Evolutionary conservation across 2,113 vertebrate genomes (phyloP).

Genomic region (Anseranas semipalmata): DNA sequence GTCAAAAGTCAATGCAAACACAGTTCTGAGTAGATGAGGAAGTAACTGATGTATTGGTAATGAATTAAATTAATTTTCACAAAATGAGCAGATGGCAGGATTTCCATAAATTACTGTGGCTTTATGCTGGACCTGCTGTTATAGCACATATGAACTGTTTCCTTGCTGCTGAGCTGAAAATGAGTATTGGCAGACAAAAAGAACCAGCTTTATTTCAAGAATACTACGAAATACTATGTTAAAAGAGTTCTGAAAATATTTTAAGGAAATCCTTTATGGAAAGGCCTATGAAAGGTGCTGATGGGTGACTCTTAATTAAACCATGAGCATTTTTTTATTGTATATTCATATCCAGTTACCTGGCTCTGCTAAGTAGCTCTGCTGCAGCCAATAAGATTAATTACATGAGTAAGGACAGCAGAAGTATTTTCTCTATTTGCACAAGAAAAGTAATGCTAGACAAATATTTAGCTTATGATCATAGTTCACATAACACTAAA

Average conservation of each 20-base stretch:
- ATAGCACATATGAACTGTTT: neutral
- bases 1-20: neutral
- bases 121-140: conserved; percentile 13
- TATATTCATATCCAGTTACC: neutral
- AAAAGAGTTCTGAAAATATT: neutral
- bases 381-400: neutral
- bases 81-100: neutral
- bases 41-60: neutral
- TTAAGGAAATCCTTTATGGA: neutral
- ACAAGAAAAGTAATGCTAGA: neutral
- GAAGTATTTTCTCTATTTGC: neutral
- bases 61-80: neutral
- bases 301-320: neutral
- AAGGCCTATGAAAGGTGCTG: neutral
- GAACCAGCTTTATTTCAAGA: neutral
- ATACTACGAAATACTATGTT: neutral
- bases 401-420: neutral
- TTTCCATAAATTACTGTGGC: neutral
- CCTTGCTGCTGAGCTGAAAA: conserved; percentile 35
- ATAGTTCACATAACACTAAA: neutral
- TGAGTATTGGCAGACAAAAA: neutral
- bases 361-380: neutral
- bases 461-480: neutral
- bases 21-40: neutral
- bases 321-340: neutral